Base-by-base conservation (phyloP, 2,797 vertebrate genomes). In the Glossophaga mutica region DNA sequence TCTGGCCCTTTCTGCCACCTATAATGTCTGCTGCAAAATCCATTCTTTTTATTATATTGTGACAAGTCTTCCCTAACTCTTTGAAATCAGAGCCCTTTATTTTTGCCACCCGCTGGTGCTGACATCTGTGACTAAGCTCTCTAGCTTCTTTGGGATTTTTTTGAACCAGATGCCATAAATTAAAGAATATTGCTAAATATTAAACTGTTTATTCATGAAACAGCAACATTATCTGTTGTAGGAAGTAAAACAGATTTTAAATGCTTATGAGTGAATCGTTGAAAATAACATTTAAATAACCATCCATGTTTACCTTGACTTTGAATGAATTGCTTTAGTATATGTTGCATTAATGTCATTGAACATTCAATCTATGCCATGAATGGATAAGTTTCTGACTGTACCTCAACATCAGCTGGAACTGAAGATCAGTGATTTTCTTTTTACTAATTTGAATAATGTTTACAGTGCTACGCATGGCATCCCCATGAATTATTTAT, bases 191-290 rank as follows among this genome's bases (percentile, higher is more conserved):
- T 77, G 68, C 44, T 21, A 46, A 95, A 78, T 37, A 91, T 90
- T 91, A 87, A 96, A 95, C 39, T 90, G 44, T 87, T 93, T 83
- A 70, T 79, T 96, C 83, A 87, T 91, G 39, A 96, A 84, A 85
- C 19, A 93, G 29, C 29, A 87, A 67, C 34, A 70, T 92, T 87
- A 65, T 71, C 94, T 89, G 46, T 90, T 50, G 26, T 59, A 94
- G 52, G 52, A 95, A 95, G 84, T 95, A 74, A 94, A 84, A 82
- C n/a, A 79, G 18, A 73, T 65, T 91, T 91, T 92, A 87, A 89
- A 81, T 65, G 44, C 44, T 57, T 34, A 14, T 84, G 71, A 94
- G 83, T 68, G 32, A 87, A 83, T 70, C 70, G 48, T 77, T 76
- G 74, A 78, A 95, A 96, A 73, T 84, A 55, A 73, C 42, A 93